phyloP scores from a whole-genome alignment of 1,140 invertebrate genomes.

The Magallana angulata region DNA sequence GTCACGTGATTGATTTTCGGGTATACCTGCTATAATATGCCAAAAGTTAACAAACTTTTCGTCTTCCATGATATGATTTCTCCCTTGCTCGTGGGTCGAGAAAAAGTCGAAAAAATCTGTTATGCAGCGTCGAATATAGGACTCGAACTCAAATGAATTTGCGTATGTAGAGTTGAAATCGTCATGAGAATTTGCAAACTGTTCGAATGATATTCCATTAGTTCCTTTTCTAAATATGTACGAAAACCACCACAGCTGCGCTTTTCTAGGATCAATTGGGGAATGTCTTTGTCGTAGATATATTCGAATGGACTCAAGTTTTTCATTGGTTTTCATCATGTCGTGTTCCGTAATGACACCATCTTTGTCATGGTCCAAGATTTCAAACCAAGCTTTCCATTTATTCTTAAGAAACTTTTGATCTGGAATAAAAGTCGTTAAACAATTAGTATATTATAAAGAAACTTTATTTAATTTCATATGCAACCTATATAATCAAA shows the following conservation, averaged over 20 bases:
- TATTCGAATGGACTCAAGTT: slow-evolving; percentile 14
- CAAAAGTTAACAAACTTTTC: slow-evolving; percentile 16
- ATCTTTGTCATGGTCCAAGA: slow-evolving; percentile 2
- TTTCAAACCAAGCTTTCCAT: neutral
- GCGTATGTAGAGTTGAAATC: neutral
- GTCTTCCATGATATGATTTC: neutral
- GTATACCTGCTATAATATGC: neutral
- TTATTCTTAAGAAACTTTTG: neutral
- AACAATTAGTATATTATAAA: neutral
- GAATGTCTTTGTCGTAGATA: neutral
- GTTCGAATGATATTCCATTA: neutral
- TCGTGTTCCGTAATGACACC: neutral
- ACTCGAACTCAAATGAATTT: neutral
- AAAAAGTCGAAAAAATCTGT: slow-evolving; percentile 13
- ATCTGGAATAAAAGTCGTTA: neutral
- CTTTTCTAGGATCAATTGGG: neutral
- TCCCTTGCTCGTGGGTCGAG: neutral
- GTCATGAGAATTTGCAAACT: neutral
- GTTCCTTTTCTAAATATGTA: neutral
- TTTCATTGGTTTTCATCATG: neutral
- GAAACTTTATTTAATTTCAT: no score
- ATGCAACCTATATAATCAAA: no score
- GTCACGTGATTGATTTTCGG: neutral
- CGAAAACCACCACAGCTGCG: neutral
- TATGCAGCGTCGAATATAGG: neutral